Evolutionary conservation across 2,888 invertebrate genomes (phyloP).

Genomic region (Hololepta plana): DNA sequence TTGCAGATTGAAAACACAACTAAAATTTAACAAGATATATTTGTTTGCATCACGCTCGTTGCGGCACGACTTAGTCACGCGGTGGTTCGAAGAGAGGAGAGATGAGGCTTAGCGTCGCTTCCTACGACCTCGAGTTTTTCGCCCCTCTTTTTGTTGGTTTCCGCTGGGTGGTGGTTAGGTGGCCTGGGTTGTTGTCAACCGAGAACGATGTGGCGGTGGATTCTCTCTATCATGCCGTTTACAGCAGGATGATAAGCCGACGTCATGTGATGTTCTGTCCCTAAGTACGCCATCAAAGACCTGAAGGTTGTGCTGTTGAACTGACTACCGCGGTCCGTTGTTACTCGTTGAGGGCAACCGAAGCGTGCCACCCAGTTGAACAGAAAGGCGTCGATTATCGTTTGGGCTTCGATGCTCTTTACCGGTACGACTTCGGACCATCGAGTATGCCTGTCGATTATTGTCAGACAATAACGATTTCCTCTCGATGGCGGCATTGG

Average conservation of each 20-base stretch:
- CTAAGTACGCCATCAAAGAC: background rate
- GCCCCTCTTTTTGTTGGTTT: no score
- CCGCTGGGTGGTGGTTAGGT: no score
- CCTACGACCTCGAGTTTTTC: no score
- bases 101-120: no score
- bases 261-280: background rate
- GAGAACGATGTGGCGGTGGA: no score
- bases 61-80: no score
- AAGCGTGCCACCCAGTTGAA: background rate
- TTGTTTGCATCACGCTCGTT: no score
- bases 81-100: no score
- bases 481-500: background rate
- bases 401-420: background rate
- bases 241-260: slow-evolving; percentile 1
- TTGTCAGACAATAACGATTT: background rate
- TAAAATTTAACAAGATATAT: no score
- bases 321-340: background rate
- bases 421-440: slow-evolving; percentile 1
- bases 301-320: background rate
- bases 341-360: background rate
- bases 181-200: no score
- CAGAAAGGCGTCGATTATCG: background rate
- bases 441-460: background rate
- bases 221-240: slow-evolving; percentile 1
- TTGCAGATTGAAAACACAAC: no score